phyloP scores from a whole-genome alignment of 1,140 invertebrate species.

The Calephelis virginiensis region DNA sequence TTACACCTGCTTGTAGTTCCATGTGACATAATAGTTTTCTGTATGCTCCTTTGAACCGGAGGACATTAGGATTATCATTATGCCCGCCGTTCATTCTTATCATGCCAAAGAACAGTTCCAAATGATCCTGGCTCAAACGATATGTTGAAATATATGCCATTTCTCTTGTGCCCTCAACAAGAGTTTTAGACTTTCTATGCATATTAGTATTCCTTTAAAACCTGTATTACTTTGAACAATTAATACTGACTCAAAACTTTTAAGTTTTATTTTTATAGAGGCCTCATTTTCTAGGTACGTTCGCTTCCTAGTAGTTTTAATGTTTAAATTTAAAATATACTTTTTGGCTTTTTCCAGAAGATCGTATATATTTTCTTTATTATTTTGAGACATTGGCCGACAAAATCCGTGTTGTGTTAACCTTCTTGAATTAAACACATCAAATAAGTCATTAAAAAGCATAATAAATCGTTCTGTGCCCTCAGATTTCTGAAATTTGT shows the following conservation, averaged over 20 bases:
- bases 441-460: constrained; percentile 17
- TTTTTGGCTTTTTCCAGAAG: not conserved
- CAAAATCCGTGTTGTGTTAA: not conserved
- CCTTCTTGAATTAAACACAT: constrained; percentile 17
- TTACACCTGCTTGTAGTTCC: no score
- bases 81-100: no score
- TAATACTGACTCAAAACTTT: not conserved
- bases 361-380: not conserved
- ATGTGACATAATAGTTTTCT: no score
- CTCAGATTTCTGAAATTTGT: not conserved
- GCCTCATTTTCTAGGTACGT: not conserved
- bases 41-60: no score
- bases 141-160: not conserved
- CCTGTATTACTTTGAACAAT: not conserved
- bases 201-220: not conserved
- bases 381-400: not conserved
- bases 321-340: not conserved
- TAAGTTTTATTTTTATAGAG: not conserved
- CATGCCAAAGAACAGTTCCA: not conserved
- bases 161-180: not conserved
- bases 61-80: no score
- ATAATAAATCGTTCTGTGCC: constrained; percentile 3
- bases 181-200: not conserved
- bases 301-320: not conserved
- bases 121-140: not conserved